Evolutionary conservation across 1,140 invertebrate species (phyloP).

Genomic region (Lasioglossum baleicum): DNA sequence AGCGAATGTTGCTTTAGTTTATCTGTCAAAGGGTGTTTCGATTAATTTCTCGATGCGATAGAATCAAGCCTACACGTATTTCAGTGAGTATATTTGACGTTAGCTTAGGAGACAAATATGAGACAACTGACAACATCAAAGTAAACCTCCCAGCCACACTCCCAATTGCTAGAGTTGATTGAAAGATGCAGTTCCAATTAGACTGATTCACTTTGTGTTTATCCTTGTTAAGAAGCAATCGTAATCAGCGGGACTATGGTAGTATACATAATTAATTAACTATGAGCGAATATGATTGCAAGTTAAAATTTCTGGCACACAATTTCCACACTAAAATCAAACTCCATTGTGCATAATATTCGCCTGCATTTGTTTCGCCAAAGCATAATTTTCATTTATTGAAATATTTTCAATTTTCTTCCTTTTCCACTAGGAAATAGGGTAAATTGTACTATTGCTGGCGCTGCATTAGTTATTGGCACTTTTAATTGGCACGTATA

Average conservation of each 20-base stretch:
- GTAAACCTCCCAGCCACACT: not conserved
- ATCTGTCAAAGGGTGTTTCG: not conserved
- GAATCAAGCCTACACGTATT: slow-evolving; percentile 12
- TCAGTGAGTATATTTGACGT: slow-evolving; percentile 11
- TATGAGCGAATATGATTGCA: no score
- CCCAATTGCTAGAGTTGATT: slow-evolving; percentile 3
- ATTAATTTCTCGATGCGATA: slow-evolving; percentile 17
- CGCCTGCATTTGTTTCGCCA: no score
- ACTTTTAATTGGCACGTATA: no score
- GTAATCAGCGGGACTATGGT: not conserved
- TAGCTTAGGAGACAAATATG: slow-evolving; percentile 17
- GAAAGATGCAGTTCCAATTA: slow-evolving; percentile 7
- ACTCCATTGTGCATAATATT: no score
- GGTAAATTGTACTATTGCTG: no score
- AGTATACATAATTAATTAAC: not conserved
- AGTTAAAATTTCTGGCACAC: no score
- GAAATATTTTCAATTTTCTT: no score
- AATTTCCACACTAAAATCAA: no score
- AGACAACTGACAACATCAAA: slow-evolving; percentile 12
- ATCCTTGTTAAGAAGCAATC: not conserved
- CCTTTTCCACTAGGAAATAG: no score
- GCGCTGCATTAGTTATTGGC: no score
- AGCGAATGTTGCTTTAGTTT: not conserved
- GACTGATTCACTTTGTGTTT: not conserved
- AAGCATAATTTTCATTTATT: no score